Conservation (phyloP, 2,888 invertebrate genomes). For the Carpatolechia fugitivella region DNA sequence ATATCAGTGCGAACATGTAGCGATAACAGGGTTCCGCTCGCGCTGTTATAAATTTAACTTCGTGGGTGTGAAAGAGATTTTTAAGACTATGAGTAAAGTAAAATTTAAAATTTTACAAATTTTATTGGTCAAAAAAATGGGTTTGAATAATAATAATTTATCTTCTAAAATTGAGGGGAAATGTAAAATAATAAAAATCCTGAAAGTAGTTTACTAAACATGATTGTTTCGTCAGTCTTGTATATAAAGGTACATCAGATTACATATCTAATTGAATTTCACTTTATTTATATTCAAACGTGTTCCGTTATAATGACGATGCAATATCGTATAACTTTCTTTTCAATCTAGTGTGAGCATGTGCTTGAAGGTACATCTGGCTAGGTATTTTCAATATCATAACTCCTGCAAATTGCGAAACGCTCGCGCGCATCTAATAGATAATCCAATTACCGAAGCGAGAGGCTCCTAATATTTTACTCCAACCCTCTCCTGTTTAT, state of each 20-base stretch:
- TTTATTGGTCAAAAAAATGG: neutral
- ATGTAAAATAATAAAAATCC: no score
- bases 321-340: no score
- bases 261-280: no score
- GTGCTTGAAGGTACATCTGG: neutral
- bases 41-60: conserved; percentile 42
- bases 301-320: no score
- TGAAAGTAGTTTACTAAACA: no score
- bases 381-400: neutral
- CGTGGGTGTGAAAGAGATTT: conserved; percentile 38
- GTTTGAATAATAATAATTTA: neutral
- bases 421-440: conserved; percentile 42
- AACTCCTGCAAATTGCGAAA: conserved; percentile 27
- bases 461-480: conserved; percentile 55
- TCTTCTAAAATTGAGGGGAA: neutral
- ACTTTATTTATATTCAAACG: no score
- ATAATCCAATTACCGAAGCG: conserved; percentile 49
- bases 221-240: no score
- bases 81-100: conserved; percentile 22
- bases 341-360: no score
- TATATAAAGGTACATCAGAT: no score
- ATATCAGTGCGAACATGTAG: conserved; percentile 47
- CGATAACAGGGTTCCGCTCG: conserved; percentile 45
- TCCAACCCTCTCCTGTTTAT: conserved; percentile 69
- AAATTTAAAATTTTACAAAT: conserved; percentile 21